Evolutionary conservation across 2,888 invertebrate genomes (phyloP).

Genomic region (Caprella mutica): DNA sequence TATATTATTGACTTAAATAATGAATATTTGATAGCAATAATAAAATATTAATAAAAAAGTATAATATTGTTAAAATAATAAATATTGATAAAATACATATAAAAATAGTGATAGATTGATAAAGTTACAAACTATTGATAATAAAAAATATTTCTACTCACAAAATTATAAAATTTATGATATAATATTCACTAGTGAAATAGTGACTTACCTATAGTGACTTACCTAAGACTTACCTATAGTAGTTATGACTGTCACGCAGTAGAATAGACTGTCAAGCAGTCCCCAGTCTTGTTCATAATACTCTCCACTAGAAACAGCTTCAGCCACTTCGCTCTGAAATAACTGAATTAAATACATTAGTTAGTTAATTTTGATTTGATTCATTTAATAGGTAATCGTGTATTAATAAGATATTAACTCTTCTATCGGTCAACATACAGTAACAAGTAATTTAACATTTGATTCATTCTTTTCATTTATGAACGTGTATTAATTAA

Average conservation of each 20-base stretch:
- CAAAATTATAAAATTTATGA: too few relatives aligned
- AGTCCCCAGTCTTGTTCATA: slow-evolving; percentile 58
- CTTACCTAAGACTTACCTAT: slow-evolving; percentile 54
- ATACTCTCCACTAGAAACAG: slow-evolving; percentile 47
- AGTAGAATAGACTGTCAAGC: slow-evolving; percentile 69
- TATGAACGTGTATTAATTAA: not conserved
- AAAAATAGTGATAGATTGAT: slow-evolving; percentile 8
- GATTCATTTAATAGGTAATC: not conserved
- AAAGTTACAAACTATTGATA: not conserved
- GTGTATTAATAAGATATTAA: not conserved
- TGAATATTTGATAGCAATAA: not conserved
- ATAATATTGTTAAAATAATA: too few relatives aligned
- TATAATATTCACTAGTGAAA: too few relatives aligned
- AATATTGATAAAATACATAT: too few relatives aligned
- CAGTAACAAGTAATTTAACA: too few relatives aligned
- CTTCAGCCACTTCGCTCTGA: slow-evolving; percentile 65
- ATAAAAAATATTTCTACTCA: too few relatives aligned
- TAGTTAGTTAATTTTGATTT: too few relatives aligned
- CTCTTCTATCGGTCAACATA: too few relatives aligned
- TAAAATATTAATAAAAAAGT: too few relatives aligned
- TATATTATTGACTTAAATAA: not conserved
- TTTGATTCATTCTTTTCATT: not conserved
- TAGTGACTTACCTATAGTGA: not conserved
- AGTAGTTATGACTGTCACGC: slow-evolving; percentile 75
- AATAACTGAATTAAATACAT: slow-evolving; percentile 65